phyloP scores from a whole-genome alignment of 2,797 vertebrate genomes.

The Selene dorsalis region DNA sequence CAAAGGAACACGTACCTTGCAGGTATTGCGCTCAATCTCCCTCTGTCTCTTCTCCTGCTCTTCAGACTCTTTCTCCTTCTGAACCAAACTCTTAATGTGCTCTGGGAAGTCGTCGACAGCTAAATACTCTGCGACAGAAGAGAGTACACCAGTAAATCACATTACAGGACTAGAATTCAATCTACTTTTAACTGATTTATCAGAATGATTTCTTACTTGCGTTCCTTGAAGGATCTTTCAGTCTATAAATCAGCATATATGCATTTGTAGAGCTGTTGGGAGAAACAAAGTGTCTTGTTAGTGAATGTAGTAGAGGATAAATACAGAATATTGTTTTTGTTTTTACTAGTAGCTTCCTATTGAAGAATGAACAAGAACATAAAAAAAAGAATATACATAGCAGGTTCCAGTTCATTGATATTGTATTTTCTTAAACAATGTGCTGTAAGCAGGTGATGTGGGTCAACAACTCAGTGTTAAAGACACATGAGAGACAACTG shows the following conservation, averaged over 20 bases:
- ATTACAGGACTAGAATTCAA: neutral
- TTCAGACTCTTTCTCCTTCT: constrained; percentile 95
- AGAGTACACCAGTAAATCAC: constrained; percentile 24
- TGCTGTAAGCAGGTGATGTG: constrained; percentile 2
- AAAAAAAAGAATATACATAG: neutral
- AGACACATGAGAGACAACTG: constrained; percentile 44
- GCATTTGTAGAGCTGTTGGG: constrained; percentile 95
- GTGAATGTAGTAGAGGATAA: constrained; percentile 3
- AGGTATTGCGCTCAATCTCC: constrained; percentile 98
- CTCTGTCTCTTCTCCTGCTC: constrained; percentile 97
- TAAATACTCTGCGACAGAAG: constrained; percentile 88
- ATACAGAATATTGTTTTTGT: constrained; percentile 11
- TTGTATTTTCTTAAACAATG: neutral
- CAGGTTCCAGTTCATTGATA: neutral
- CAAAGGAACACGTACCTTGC: constrained; percentile 87
- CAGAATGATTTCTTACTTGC: constrained; percentile 89
- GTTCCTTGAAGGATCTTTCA: constrained; percentile 95
- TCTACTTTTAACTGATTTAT: neutral
- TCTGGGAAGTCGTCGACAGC: constrained; percentile 93
- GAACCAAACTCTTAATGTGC: constrained; percentile 94
- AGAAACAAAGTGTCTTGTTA: constrained; percentile 5
- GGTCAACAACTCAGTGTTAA: neutral
- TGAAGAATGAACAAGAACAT: neutral
- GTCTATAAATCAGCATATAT: constrained; percentile 99
- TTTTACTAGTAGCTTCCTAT: neutral